Percentiles rank a stretch among this genome's conserved stretches.
These are phyloP conservation scores for Uria lomvia DNA, from an alignment of 2,113 vertebrate genomes.

Conservation along the genomic window DNA sequence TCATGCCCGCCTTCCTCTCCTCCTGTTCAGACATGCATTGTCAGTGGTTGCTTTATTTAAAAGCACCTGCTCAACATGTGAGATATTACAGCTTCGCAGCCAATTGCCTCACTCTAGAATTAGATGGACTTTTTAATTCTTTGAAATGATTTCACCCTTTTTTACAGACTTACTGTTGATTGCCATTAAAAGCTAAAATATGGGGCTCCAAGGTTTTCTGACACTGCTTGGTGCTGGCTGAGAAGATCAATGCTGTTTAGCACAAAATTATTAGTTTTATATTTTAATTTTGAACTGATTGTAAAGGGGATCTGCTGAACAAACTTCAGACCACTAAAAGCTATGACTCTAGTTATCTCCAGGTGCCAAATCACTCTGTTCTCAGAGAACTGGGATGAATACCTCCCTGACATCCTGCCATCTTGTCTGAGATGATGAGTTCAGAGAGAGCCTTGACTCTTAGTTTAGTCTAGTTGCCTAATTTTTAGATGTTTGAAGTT, in stretches of 20 bases:
- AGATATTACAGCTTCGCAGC: background rate
- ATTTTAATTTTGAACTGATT: background rate
- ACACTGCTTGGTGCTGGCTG: background rate
- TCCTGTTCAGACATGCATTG: background rate
- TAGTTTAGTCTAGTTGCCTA: background rate
- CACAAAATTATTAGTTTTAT: background rate
- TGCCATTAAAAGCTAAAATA: background rate
- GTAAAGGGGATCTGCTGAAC: background rate
- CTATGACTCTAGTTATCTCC: background rate
- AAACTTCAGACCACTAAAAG: background rate
- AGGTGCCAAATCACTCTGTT: background rate
- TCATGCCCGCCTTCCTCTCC: background rate
- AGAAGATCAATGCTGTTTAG: background rate
- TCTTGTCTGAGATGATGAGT: background rate
- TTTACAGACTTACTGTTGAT: background rate
- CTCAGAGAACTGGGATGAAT: background rate
- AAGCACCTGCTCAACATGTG: fast-evolving
- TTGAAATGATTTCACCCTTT: slow-evolving; percentile 14
- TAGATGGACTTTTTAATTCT: background rate
- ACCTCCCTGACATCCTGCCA: background rate
- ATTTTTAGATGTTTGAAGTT: background rate
- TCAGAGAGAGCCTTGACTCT: background rate
- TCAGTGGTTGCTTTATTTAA: background rate
- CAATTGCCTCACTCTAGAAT: slow-evolving; percentile 5
- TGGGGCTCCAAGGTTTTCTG: background rate